phyloP scores from a whole-genome alignment of 2,888 invertebrate species.

The Melanostoma mellinum region DNA sequence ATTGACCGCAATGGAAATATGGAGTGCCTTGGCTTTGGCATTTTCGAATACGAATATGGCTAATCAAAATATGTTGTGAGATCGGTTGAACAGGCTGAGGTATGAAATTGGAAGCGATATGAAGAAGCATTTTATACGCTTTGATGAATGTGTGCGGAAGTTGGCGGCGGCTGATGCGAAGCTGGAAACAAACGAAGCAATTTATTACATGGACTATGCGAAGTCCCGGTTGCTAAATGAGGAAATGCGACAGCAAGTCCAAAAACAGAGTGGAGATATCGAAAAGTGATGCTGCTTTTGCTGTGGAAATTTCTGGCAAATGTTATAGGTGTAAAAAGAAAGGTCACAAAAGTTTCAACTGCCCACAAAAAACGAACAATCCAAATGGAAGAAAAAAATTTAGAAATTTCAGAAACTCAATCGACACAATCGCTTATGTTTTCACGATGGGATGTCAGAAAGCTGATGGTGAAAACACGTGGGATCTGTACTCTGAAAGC shows the following conservation, averaged over 20 bases:
- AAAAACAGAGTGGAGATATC: constrained; percentile 14
- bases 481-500: no score
- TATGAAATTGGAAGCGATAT: constrained; percentile 50
- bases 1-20: constrained; percentile 52
- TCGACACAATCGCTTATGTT: constrained; percentile 14
- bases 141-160: constrained; percentile 47
- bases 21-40: constrained; percentile 25
- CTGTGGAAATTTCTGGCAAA: constrained; percentile 18
- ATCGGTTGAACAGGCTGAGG: constrained; percentile 11
- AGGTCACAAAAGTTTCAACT: constrained; percentile 43
- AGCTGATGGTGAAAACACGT: no score
- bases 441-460: background rate
- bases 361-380: constrained; percentile 25
- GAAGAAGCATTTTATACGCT: constrained; percentile 49
- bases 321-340: constrained; percentile 44
- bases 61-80: constrained; percentile 60
- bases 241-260: constrained; percentile 34
- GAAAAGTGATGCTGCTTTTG: constrained; percentile 22
- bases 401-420: background rate
- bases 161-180: constrained; percentile 45
- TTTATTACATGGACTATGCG: constrained; percentile 46
- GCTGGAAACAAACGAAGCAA: constrained; percentile 30
- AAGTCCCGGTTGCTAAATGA: constrained; percentile 48
- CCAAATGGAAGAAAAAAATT: background rate
- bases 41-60: constrained; percentile 64